These are phyloP conservation scores for Eilema griseolum DNA, from an alignment of 2,888 invertebrate genomes.

Conservation along the genomic window DNA sequence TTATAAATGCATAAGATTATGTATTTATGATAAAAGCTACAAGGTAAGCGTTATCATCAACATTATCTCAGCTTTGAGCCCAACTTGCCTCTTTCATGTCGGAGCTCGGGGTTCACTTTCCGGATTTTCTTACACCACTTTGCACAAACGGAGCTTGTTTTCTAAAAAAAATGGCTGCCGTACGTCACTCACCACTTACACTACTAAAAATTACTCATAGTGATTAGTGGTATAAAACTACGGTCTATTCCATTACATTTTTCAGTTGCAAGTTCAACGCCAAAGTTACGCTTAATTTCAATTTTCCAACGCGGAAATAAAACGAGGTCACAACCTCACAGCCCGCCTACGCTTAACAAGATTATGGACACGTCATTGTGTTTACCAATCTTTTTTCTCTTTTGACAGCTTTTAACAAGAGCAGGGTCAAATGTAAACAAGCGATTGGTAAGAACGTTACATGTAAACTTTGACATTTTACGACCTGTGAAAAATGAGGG, in stretches of 20 bases:
- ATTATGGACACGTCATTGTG: neutral
- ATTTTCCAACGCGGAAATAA: neutral
- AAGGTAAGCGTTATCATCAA: no score
- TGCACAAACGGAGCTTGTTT: neutral
- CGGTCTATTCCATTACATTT: neutral
- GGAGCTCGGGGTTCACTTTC: no score
- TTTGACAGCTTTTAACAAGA: constrained; percentile 20
- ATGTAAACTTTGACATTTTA: constrained; percentile 38
- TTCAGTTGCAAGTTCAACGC: constrained; percentile 1
- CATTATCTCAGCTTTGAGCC: no score
- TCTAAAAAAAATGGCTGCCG: no score
- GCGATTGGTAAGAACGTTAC: constrained; percentile 30
- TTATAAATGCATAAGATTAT: no score
- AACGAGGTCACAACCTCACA: neutral
- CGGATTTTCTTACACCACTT: neutral
- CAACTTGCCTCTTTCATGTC: no score
- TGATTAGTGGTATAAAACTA: neutral
- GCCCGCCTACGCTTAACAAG: neutral
- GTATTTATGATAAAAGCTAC: no score
- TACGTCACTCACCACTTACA: no score
- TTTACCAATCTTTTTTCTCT: neutral
- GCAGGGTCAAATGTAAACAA: constrained; percentile 37
- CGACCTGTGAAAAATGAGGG: constrained; percentile 21
- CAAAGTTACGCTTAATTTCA: neutral
- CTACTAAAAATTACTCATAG: no score